Evolutionary conservation across 2,113 vertebrate genomes (phyloP), one percentile per base, ranked within the genome.

Genomic region (Grallaria varia): DNA sequence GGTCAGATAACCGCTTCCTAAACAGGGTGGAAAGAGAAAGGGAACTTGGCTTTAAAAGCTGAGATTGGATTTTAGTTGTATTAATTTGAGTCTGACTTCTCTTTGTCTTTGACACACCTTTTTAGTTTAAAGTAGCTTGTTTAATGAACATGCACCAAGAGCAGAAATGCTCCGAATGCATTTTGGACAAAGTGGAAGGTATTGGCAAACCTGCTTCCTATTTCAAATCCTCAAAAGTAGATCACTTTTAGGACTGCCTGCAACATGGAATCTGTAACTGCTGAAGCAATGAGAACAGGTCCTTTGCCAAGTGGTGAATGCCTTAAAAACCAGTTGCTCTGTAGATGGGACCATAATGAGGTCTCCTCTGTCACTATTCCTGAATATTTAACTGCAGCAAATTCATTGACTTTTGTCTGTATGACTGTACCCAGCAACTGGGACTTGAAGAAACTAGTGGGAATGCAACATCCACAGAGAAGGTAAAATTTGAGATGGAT

Each of bases 381-480:
- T 66, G 23, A 78, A 30, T 67, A 62, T 49, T 78, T 73, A 58
- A 59, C 28, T 44, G 33, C 9, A 86, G 8, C 8, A 45, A 4
- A 62, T 62, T 16, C 33, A 23, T 2, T 49, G 50, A 35, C 17
- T 53, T 88, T 45, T 16, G 39, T 55, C 62, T 77, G 50, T 59
- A 53, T 45, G 39, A 45, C 55, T 50, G 44, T 28, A 30, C 3
- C 5, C 30, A 31, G n/a, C 21, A 60, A 30, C 9, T 25, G n/a
- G 52, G 28, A 47, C 15, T 15, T 47, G 33, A 78, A 67, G 27
- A 39, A 74, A 64, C 12, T 10, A 31, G 9, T 30, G 14, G 5
- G 11, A 62, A 59, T 17, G 53, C 4, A 59, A 30, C 4, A 8
- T 3, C 58, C 0, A 2, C 1, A 62, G 25, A 62, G 33, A 37